These are phyloP conservation scores for Coremacera marginata DNA, from an alignment of 2,888 invertebrate species.

Conservation along the genomic window DNA sequence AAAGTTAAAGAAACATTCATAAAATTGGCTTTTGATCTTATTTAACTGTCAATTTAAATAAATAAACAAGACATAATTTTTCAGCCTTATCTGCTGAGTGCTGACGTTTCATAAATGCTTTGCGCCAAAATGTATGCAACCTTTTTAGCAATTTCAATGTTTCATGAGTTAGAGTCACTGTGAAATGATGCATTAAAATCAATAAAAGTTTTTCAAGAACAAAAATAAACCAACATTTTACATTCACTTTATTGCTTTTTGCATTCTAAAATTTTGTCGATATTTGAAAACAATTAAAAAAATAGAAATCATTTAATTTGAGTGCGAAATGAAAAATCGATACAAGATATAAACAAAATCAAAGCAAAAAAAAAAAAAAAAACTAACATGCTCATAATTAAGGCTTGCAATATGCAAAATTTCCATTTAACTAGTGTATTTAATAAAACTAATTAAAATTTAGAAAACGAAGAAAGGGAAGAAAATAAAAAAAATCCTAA, in stretches of 20 bases:
- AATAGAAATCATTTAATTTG: slow-evolving; percentile 39
- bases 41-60: no score
- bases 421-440: not conserved
- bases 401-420: not conserved
- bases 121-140: not conserved
- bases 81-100: no score
- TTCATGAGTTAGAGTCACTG: not conserved
- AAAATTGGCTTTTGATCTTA: not conserved
- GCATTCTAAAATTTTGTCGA: no score
- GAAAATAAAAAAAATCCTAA: no score
- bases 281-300: not conserved
- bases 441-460: not conserved
- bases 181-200: not conserved
- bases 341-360: slow-evolving; percentile 3
- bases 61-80: no score
- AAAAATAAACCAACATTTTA: not conserved
- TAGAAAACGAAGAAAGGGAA: not conserved
- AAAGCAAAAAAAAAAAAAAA: slow-evolving; percentile 20
- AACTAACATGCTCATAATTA: not conserved
- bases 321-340: slow-evolving; percentile 35
- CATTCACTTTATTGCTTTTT: not conserved
- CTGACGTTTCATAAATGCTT: not conserved
- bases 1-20: not conserved
- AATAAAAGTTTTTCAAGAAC: not conserved
- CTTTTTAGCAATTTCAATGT: not conserved